Conservation (phyloP, 1,140 invertebrate genomes). For the Venturia canescens region DNA sequence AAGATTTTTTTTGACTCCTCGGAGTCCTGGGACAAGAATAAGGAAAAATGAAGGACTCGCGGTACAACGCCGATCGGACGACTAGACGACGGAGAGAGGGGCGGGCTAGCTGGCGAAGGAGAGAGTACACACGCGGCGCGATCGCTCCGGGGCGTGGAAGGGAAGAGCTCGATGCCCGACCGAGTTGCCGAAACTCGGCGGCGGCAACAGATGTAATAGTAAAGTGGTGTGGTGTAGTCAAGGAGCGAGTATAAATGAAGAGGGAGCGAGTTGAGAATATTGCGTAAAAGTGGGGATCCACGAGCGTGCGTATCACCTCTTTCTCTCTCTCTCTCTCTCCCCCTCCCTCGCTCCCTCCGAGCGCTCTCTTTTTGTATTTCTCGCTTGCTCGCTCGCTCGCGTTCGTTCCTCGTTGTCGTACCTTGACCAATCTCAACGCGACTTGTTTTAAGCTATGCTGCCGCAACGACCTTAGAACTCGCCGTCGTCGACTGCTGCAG, state of each 20-base stretch:
- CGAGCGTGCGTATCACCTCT: constrained; percentile 15
- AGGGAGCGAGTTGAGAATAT: constrained; percentile 19
- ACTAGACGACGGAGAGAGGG: no score
- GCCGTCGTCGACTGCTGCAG: constrained; percentile 53
- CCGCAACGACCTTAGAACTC: constrained; percentile 70
- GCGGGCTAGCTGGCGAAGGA: no score
- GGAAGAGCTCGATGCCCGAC: neutral
- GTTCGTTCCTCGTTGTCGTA: constrained; percentile 61
- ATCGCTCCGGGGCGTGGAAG: neutral
- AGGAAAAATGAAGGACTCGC: no score
- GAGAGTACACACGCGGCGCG: no score
- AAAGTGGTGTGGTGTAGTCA: neutral
- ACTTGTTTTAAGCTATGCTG: constrained; percentile 76
- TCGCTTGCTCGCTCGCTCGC: neutral
- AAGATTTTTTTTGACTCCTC: no score
- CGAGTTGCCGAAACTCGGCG: neutral
- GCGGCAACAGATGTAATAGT: neutral
- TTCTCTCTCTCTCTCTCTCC: constrained; percentile 23
- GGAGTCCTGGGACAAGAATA: no score
- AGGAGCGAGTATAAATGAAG: neutral
- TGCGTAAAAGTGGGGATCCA: constrained; percentile 19
- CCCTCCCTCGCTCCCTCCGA: neutral
- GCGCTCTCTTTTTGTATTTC: neutral
- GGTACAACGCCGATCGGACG: no score
- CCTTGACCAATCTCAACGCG: constrained; percentile 76